phyloP scores from a whole-genome alignment of 2,113 vertebrate genomes.

The Lepus timidus region DNA sequence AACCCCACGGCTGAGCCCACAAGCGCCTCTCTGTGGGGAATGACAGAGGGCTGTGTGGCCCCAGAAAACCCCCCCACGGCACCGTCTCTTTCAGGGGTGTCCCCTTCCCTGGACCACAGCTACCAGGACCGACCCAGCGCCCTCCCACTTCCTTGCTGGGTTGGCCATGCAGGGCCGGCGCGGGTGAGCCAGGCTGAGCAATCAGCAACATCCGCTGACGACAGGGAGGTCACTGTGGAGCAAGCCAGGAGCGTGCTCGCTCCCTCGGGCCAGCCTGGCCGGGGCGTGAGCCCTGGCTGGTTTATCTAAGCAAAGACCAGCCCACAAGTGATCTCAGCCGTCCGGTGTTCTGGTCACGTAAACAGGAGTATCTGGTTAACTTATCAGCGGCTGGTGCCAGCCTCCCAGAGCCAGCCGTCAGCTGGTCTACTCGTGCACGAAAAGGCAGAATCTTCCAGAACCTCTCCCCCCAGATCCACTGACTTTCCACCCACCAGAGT shows the following conservation, averaged over 20 bases:
- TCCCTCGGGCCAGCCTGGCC: not conserved
- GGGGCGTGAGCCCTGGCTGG: not conserved
- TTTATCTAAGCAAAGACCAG: constrained; percentile 57
- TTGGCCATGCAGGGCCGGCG: not conserved
- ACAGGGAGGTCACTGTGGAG: not conserved
- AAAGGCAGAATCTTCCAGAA: constrained; percentile 68
- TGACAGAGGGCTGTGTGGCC: not conserved
- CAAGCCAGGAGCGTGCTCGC: not conserved
- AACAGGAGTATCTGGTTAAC: constrained; percentile 76
- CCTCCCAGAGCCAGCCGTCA: constrained; percentile 70
- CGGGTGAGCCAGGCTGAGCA: not conserved
- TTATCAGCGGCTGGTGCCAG: constrained; percentile 67
- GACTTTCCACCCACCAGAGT: constrained; percentile 67
- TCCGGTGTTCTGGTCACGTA: constrained; percentile 47
- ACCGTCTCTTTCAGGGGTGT: not conserved
- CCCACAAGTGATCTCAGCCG: constrained; percentile 72
- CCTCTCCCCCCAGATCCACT: constrained; percentile 76
- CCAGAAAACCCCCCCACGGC: not conserved
- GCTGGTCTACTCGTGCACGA: constrained; percentile 59
- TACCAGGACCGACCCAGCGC: not conserved
- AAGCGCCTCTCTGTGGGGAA: not conserved
- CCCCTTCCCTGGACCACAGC: not conserved
- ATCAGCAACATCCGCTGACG: not conserved
- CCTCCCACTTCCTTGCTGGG: too few relatives aligned
- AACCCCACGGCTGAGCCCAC: not conserved